These are phyloP conservation scores for Notospermus geniculatus DNA, from an alignment of 1,140 invertebrate genomes.

Conservation along the genomic window DNA sequence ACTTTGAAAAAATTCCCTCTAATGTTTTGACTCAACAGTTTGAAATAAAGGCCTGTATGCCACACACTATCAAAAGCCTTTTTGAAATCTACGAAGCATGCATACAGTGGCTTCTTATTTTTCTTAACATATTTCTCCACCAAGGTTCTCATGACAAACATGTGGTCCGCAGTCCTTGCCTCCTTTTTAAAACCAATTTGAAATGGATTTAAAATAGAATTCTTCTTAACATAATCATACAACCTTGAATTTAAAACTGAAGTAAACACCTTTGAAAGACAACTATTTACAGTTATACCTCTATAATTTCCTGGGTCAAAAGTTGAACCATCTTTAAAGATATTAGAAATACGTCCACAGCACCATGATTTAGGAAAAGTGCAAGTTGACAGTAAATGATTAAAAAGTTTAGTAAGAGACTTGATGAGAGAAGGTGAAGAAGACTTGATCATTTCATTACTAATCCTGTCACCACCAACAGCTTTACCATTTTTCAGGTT, in stretches of 20 bases:
- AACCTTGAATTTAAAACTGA: conserved; percentile 11
- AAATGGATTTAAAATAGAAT: conserved; percentile 10
- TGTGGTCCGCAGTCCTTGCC: conserved; percentile 15
- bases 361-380: conserved; percentile 12
- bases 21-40: no score
- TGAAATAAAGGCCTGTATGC: no score
- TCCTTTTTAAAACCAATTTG: conserved; percentile 16
- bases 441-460: no score
- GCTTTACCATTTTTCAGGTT: no score
- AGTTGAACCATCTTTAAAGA: conserved; percentile 16
- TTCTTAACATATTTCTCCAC: conserved; percentile 17
- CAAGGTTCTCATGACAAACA: conserved; percentile 17
- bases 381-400: not conserved
- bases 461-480: no score
- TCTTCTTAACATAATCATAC: not conserved
- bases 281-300: conserved; percentile 11
- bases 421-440: not conserved
- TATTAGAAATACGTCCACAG: conserved; percentile 9
- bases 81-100: conserved; percentile 14
- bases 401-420: conserved; percentile 1
- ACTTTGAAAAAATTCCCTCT: no score
- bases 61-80: conserved; percentile 14
- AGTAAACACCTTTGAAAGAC: conserved; percentile 17
- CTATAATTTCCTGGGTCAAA: conserved; percentile 11
- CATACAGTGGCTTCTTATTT: conserved; percentile 8